A percentile compares a stretch with the other conserved stretches of the same genome.
Evolutionary conservation across 2,113 vertebrate species (phyloP).

Genomic region (Fukomys damarensis): DNA sequence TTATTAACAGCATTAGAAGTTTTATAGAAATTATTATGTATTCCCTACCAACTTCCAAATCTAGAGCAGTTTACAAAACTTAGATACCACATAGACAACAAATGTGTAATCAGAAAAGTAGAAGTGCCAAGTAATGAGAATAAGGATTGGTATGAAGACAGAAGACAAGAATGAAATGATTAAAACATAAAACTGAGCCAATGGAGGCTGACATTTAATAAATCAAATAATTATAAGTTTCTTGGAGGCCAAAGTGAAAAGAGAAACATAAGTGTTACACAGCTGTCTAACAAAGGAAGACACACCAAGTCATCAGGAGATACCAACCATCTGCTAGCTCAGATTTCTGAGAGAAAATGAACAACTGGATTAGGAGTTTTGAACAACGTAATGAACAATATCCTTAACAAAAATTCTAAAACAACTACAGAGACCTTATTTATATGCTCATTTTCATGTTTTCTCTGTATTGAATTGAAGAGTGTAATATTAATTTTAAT

Average conservation of each 20-base stretch:
- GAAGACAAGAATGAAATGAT: not conserved
- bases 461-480: not conserved
- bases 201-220: not conserved
- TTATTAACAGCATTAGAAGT: not conserved
- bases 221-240: constrained; percentile 10
- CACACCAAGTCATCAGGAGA: constrained; percentile 12
- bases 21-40: constrained; percentile 48
- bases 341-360: constrained; percentile 48
- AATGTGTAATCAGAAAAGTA: constrained; percentile 13
- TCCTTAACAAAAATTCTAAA: constrained; percentile 33
- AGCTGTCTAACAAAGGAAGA: not conserved
- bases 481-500: not conserved
- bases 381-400: constrained; percentile 10
- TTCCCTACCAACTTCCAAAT: constrained; percentile 17
- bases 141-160: not conserved
- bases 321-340: not conserved
- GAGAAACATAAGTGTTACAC: not conserved
- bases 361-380: not conserved
- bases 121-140: constrained; percentile 1
- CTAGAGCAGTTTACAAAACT: constrained; percentile 51
- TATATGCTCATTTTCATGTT: not conserved
- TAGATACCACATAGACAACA: constrained; percentile 3
- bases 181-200: constrained; percentile 28
- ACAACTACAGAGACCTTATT: constrained; percentile 14
- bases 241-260: constrained; percentile 7